Base-by-base conservation (phyloP, 2,888 invertebrate species). In the Bursaphelenchus okinawaensis region DNA sequence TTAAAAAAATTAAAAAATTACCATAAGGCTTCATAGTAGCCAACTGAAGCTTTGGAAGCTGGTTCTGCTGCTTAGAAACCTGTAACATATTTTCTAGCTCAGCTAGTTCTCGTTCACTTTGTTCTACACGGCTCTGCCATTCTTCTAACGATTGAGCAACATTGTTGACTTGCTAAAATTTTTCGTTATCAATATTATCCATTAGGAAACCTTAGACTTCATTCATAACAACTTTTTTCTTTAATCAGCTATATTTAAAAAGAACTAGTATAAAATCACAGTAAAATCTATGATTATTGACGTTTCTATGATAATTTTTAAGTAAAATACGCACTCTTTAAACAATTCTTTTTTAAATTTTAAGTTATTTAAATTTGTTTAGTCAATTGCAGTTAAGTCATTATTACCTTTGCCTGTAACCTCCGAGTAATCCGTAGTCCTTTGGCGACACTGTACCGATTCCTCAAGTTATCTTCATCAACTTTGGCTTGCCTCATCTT, bases 1-100 rank as follows among this genome's bases (percentile, higher is more conserved):
- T 8, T 19, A 23, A 7, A 19, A 22, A 64, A 60, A 7, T n/a
- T 7, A 22, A 8, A 12, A 62, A 61, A 9, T 3, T 23, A 67
- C 55, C 68, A n/a, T 65, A 68, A 12, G 65, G 67, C 24, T 65
- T 67, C 9, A 69, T 16, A 7, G 67, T 68, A 27, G 68, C 68
- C 20, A 66, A 59, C 4, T 68, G 31, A 9, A 56, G 16, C 9
- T 57, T 16, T n/a, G 66, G 31, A 7, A 50, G 55, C 57, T 51
- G 22, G 24, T 66, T 66, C 19, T 31, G 59, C 20, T 68, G 19
- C 28, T 20, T n/a, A 4, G 55, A 31, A 16, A 66, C 19, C 7
- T 7, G 31, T 7, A 66, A 24, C 54, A 66, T 20, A 6, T 52
- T 50, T 20, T 28, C 20, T 19, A 65, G 27, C 20, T 66, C 63